Percentiles rank a stretch among this genome's conserved stretches.
These are phyloP conservation scores for Hippolais icterina DNA, from an alignment of 2,113 vertebrate species.

Conservation along the genomic window DNA sequence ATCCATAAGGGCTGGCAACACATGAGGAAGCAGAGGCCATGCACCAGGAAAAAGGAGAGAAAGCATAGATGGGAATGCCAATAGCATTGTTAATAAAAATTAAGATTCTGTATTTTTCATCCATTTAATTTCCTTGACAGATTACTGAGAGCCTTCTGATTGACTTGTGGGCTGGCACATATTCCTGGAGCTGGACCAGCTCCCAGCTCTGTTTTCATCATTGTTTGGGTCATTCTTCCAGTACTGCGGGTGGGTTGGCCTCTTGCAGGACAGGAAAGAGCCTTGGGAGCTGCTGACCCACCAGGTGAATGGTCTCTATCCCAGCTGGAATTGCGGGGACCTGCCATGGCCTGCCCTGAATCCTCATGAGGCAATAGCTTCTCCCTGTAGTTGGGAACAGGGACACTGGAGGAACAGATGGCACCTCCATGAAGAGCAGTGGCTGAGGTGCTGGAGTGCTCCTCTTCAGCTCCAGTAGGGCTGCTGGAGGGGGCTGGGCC, in stretches of 20 bases:
- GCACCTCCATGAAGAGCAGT: neutral
- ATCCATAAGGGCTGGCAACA: neutral
- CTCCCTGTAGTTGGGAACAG: rapidly evolving
- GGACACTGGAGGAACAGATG: too few relatives aligned
- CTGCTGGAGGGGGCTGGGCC: neutral
- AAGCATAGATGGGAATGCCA: neutral
- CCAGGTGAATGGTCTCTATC: rapidly evolving
- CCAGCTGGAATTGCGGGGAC: rapidly evolving
- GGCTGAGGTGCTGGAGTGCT: neutral
- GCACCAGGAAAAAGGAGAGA: neutral
- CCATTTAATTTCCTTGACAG: neutral
- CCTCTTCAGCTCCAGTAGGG: neutral
- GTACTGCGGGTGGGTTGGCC: neutral
- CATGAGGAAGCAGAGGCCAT: neutral
- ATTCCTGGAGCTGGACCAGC: neutral
- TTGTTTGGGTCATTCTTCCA: neutral
- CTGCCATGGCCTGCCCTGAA: neutral
- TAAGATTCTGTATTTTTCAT: neutral
- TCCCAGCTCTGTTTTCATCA: neutral
- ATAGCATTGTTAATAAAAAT: neutral
- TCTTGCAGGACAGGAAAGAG: neutral
- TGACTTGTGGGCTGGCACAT: neutral
- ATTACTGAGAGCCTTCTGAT: neutral
- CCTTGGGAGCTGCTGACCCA: neutral
- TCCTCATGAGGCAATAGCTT: neutral